Evolutionary conservation across 2,888 invertebrate genomes (phyloP), one percentile per base, ranked within the genome.

Genomic region (Girardia tigrina): DNA sequence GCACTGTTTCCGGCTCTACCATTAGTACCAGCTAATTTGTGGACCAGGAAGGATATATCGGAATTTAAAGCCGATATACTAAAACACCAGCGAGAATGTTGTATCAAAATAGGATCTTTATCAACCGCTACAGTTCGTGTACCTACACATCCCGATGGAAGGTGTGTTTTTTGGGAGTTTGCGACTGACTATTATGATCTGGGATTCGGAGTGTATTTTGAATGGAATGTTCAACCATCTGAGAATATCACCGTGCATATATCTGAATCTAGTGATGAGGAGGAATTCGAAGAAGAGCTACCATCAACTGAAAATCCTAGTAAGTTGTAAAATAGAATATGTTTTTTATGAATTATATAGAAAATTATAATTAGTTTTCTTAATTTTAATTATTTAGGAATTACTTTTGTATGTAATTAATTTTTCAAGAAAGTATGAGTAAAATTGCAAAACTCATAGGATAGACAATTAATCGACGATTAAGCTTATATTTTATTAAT

Each of bases 181-280:
- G 94, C 95, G 16, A 97, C 98, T 0, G 98, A 99, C 84, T 89
- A 90, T 82, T 98, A 94, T 82, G 98, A 99, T 83, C 91, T 99
- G 28, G 84, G 84, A 84, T 99, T 99, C 85, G 98, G 98, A 0
- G 89, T 99, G 72, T 94, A 91, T 84, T 99, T 99, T 84, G 98
- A 98, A 86, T 98, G 95, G 93, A 91, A 90, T 74, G 81, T 85
- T 69, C 81, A 85, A 28, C 76, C 76, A 1, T 70, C 70, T 70
- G 90, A 90, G 83, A 91, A 92, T 0, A 92, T 94, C 1, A 93
- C 94, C 0, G 91, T 98, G 0, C 94, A 97, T 82, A 91, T 98
- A 6, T 91, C 91, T 16, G 98, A 98, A 82, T 94, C 92, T 78
- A 92, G 92, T 80, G 93, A 93, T 74, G 93, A 94, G 78, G 87